Base-by-base conservation (phyloP, 2,888 invertebrate genomes). In the Agrochola lychnidis region DNA sequence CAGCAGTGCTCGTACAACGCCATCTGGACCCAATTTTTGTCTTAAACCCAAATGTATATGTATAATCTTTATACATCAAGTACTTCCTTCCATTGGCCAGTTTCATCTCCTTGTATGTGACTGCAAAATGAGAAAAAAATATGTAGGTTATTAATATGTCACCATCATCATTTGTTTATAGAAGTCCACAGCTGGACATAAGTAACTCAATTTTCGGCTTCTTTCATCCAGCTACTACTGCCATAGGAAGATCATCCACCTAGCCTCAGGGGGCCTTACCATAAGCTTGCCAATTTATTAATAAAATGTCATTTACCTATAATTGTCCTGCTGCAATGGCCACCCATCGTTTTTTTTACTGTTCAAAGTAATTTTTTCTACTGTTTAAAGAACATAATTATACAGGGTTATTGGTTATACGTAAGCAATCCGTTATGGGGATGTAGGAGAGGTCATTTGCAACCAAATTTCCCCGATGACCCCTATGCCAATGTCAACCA, bases 51-150 rank as follows among this genome's bases (percentile, higher is more conserved):
- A 73, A 71, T 0, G 73, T 63, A 51, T 83, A 90, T 0, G 89
- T 87, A 70, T 87, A 88, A 9, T 79, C 63, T 36, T 83, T 63
- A 67, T 88, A 86, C 86, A 89, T 85, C 51, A 76, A 86, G 61
- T 81, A 82, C 7, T 42, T 81, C 57, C 71, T 85, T 5, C 89
- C 90, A 36, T 80, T 87, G 0, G n/a, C 7, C 9, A 89, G 40
- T 9, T 70, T 79, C 30, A 90, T 86, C 40, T 77, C 16, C 71
- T 71, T 86, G 14, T 86, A 71, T 6, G 51, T n/a, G 4, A 9
- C 85, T 85, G 71, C 9, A 77, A 84, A 45, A 30, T 30, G 0
- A 25, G 14, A 64, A 25, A 53, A n/a, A 63, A 25, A 57, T 22
- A 0, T 16, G 16, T 22, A 22, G 25, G 2, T 19, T 51, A 40